These are phyloP conservation scores for Spinus pinus DNA, from an alignment of 2,797 vertebrate genomes.

Conservation along the genomic window DNA sequence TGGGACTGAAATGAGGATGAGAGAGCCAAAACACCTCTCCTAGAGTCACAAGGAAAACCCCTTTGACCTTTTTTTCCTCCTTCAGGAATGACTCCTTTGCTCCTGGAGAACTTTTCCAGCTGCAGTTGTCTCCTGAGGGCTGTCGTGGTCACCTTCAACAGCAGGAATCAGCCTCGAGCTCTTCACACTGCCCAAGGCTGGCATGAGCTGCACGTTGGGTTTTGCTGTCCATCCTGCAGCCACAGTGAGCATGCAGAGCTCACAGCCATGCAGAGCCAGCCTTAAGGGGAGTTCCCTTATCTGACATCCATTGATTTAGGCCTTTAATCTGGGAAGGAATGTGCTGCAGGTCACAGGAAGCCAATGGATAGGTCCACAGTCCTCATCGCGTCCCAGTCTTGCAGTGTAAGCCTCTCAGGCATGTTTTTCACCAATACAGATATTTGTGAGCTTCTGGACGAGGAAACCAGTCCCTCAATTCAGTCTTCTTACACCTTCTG, in stretches of 20 bases:
- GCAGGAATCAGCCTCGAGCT: background rate
- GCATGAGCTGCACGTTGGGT: fast-evolving
- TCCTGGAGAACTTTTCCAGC: background rate
- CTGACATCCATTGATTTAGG: background rate
- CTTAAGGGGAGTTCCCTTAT: background rate
- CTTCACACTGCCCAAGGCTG: background rate
- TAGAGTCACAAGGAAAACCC: background rate
- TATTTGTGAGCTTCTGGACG: fast-evolving
- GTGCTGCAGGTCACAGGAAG: background rate
- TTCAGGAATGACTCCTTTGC: background rate
- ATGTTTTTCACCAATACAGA: fast-evolving
- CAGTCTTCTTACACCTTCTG: background rate
- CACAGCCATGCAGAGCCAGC: fast-evolving
- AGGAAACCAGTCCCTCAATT: background rate
- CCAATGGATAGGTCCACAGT: background rate
- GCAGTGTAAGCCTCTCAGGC: fast-evolving
- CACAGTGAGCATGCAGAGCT: background rate
- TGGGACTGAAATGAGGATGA: background rate
- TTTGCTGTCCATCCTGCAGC: background rate
- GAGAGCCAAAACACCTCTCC: background rate
- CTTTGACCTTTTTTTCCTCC: background rate
- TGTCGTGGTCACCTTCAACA: background rate
- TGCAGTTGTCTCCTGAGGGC: background rate
- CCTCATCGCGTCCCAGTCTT: fast-evolving
- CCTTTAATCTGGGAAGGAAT: background rate